Percentiles rank a stretch among this genome's conserved stretches.
These are phyloP conservation scores for Phaonia tiefii DNA, from an alignment of 2,888 invertebrate species.

Conservation along the genomic window DNA sequence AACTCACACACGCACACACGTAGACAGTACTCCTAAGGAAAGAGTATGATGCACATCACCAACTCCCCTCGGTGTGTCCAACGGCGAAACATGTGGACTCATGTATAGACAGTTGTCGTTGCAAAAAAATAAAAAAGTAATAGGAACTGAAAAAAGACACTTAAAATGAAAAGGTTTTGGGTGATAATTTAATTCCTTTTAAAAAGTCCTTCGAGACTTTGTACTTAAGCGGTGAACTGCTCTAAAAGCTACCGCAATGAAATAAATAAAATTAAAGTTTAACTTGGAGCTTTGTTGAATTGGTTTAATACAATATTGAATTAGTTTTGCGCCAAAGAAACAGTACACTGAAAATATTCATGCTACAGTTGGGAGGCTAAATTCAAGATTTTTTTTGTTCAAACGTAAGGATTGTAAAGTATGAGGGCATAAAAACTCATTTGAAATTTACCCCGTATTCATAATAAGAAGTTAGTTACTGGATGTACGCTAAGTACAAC, in stretches of 20 bases:
- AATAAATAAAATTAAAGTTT: conserved; percentile 19
- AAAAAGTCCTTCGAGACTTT: conserved; percentile 19
- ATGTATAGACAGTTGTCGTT: conserved; percentile 1
- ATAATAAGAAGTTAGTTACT: no score
- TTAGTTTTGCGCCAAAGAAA: neutral
- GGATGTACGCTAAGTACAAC: no score
- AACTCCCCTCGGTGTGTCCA: conserved; percentile 17
- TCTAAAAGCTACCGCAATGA: neutral
- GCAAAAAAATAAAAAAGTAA: conserved; percentile 11
- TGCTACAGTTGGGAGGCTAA: no score
- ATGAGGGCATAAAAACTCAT: no score
- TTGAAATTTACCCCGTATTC: no score
- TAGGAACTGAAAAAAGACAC: conserved; percentile 26
- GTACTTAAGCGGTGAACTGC: conserved; percentile 11
- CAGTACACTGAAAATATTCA: no score
- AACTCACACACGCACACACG: conserved; percentile 30
- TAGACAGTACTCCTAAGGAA: conserved; percentile 21
- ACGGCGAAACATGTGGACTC: neutral
- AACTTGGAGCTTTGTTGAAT: neutral
- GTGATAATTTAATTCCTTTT: conserved; percentile 30
- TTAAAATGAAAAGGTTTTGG: conserved; percentile 37
- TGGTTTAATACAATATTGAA: conserved; percentile 19
- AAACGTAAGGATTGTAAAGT: no score
- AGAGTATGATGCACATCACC: neutral
- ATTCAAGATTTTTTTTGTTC: no score